Base-by-base conservation (phyloP, 2,888 invertebrate species). In the Crepidodera aurea region DNA sequence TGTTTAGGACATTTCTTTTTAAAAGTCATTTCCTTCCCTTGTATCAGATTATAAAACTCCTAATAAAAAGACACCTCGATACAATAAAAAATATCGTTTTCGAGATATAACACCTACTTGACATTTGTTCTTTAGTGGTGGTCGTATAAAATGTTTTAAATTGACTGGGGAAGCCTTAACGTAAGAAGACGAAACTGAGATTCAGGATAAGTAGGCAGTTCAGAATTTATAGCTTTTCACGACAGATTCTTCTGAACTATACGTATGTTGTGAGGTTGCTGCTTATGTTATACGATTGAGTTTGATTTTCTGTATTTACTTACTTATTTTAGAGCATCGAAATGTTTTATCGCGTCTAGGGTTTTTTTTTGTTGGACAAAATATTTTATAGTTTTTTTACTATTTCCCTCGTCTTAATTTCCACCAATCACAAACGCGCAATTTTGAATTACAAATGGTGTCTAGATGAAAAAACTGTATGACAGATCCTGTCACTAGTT, bases 11-110 rank as follows among this genome's bases (percentile, higher is more conserved):
- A 72, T 75, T 76, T 75, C 75, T 74, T 76, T 76, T 77, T 76
- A 76, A 75, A 77, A 77, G 76, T 76, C 75, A 70, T 74, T 73
- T 61, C 18, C 68, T 63, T 73, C 71, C 70, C 73, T 68, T 73
- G 73, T 69, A 73, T 72, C 71, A 74, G 76, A 76, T 77, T 77
- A 76, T 77, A 77, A 77, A 77, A 74, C 73, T 68, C 69, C 74
- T 70, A 75, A 76, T 76, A 76, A 77, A 76, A 74, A 75, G 74
- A 73, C 75, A 77, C 77, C 76, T 77, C 74, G 62, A 73, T 72
- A 73, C 73, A 73, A 75, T 75, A 77, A 76, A 77, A 77, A 75
- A 71, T 73, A 75, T 73, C 71, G 67, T 69, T 72, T 69, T 69
- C 64, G 62, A 65, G 69, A 72, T 71, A 71, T 74, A 74, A 69